phyloP scores from a whole-genome alignment of 2,113 vertebrate species.

The Oryzias celebensis region DNA sequence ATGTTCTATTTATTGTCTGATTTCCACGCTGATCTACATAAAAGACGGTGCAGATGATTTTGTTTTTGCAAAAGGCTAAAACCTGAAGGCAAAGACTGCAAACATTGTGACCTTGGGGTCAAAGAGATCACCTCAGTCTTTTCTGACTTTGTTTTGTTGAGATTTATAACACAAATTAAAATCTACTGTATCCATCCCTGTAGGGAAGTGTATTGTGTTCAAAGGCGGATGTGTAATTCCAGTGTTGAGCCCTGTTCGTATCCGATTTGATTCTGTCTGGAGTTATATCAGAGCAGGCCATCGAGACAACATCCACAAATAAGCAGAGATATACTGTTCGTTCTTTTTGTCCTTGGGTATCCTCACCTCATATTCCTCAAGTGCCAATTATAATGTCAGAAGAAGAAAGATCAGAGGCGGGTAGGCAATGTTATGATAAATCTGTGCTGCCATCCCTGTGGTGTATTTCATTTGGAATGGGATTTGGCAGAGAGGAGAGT shows the following conservation, averaged over 20 bases:
- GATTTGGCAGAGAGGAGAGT: slow-evolving; percentile 42
- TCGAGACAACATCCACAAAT: slow-evolving; percentile 15
- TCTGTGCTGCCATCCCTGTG: slow-evolving; percentile 26
- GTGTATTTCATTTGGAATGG: slow-evolving; percentile 51
- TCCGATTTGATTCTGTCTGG: slow-evolving; percentile 22
- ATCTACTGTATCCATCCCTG: too few species aligned
- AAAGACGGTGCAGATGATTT: too few species aligned
- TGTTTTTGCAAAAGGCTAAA: too few species aligned
- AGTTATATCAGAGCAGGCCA: slow-evolving; percentile 15
- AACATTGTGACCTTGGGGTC: too few species aligned
- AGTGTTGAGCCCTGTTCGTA: slow-evolving; percentile 42
- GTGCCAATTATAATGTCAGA: slow-evolving; percentile 45
- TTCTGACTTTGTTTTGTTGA: too few species aligned
- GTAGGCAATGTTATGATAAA: slow-evolving; percentile 40
- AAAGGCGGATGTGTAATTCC: slow-evolving; percentile 42
- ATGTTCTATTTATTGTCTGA: not conserved
- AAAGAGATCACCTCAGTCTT: too few species aligned
- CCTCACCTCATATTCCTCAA: slow-evolving; percentile 30
- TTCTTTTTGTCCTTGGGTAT: slow-evolving; percentile 34
- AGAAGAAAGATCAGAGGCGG: slow-evolving; percentile 42
- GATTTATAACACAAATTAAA: too few species aligned
- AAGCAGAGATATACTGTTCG: slow-evolving; percentile 21
- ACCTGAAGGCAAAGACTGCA: too few species aligned
- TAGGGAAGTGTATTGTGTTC: too few species aligned
- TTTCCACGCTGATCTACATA: not conserved